phyloP scores from a whole-genome alignment of 2,888 invertebrate species.

The Gerris lacustris region DNA sequence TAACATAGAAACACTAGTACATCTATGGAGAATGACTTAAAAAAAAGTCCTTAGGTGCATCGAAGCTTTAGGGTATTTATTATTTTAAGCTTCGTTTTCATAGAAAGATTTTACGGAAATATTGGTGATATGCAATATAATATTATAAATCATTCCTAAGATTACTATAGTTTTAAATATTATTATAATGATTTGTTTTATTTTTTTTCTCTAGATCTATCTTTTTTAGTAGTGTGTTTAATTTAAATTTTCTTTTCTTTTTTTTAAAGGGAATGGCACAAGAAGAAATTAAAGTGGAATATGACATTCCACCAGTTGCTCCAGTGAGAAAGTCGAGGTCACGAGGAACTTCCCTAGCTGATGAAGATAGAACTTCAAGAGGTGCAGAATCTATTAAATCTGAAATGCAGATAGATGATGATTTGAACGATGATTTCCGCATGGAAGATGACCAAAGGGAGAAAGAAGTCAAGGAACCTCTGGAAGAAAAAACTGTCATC shows the following conservation, averaged over 20 bases:
- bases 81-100: no score
- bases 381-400: conserved; percentile 54
- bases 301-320: conserved; percentile 28
- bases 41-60: no score
- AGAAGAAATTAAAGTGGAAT: conserved; percentile 31
- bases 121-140: no score
- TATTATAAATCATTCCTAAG: no score
- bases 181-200: no score
- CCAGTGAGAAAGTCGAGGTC: conserved; percentile 41
- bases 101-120: no score
- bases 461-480: conserved; percentile 22
- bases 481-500: conserved; percentile 6
- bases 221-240: no score
- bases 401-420: conserved; percentile 35
- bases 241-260: conserved; percentile 33
- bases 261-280: conserved; percentile 40
- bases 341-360: conserved; percentile 45
- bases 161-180: no score
- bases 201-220: no score
- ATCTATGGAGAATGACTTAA: no score
- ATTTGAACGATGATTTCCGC: conserved; percentile 12
- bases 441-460: conserved; percentile 21
- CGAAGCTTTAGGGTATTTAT: no score
- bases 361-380: conserved; percentile 59
- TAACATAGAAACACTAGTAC: no score